Evolutionary conservation across 35 echinoderm and acorn worm genomes (phyloP), one percentile per base, ranked within the genome.

Genomic region (Eucidaris tribuloides): DNA sequence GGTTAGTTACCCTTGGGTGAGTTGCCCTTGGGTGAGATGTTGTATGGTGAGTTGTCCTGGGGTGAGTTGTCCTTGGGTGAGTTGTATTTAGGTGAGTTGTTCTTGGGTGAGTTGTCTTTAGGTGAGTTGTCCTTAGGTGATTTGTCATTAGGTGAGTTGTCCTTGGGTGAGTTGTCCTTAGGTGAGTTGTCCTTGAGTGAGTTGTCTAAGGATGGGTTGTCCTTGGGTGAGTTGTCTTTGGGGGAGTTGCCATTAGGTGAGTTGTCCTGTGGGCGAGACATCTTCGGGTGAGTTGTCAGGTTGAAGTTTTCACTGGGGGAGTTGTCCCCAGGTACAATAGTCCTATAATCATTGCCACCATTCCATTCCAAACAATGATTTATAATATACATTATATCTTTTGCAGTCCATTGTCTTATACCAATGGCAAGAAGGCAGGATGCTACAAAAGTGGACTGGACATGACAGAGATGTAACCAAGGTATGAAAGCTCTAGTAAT

Each of bases 361-460:
- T n/a, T 58, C 30, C 11, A 58, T 62, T 34, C 17, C 30, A 77
- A 27, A 39, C 42, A 79, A 0, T 4, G 46, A 36, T 32, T 6
- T 25, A 40, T 9, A 14, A 35, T 23, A 34, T 28, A 9, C 34
- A 24, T 71, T 41, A 45, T 63, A 79, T 41, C 20, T 76, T 45
- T 66, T 55, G 7, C 57, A 91, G 88, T 79, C 70, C 15, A 76
- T 91, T 39, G 88, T 91, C 1, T 63, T 72, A 36, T 91, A 91
- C 42, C 41, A 78, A 17, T 91, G 88, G 88, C 71, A 65, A 41
- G 88, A 91, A 27, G 88, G 88, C 0, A 72, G 58, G 24, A 28
- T 84, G 54, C 79, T 91, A 74, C 88, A 91, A 45, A 91, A 82
- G 80, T 91, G 88, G 88, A 77, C 74, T 19, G 88, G 88, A 34